Evolutionary conservation across 2,113 vertebrate species (phyloP), one percentile per base, ranked within the genome.

Genomic region (Benthochromis sp.): DNA sequence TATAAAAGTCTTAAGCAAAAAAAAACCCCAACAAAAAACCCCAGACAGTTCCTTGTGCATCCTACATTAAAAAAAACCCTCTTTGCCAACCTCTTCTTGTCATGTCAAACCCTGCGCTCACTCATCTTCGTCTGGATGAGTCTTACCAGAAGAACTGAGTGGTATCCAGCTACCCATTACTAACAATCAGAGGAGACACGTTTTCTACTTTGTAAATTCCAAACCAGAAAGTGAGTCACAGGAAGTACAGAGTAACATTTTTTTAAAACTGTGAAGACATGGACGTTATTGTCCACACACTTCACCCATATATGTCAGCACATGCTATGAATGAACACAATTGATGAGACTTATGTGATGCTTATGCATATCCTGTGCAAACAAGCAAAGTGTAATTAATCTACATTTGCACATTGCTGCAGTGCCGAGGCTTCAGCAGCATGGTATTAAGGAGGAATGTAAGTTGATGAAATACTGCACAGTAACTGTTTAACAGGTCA

Each of bases 1-100:
- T 63, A 63, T 63, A 36, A 86, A 90, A 63, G 34, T 50, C 76
- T 84, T 81, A 16, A 83, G 82, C 2, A 83, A 61, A 84, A 84
- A 50, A 5, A 9, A 4, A 3, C 1, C 7, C 14, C 52, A 54
- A 13, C 11, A 10, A 24, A 21, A 21, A 69, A 43, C 8, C 24
- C 52, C 84, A 90, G 63, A 90, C 84, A 90, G 71, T 57, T 61
- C 86, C 81, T 90, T 89, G 88, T 84, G 81, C 63, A 85, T 83
- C 24, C 53, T 57, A 81, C 13, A 85, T 73, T 11, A 79, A 88
- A 45, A 29, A 40, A 29, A 29, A 0, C 12, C 57, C 36, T 34
- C 9, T 63, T 36, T 52, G 8, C n/a, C 53, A 10, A 19, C 47
- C 13, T 7, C 59, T 63, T 54, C 7, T n/a, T 84, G 45, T 66